A percentile compares a stretch with the other conserved stretches of the same genome.
phyloP scores from a whole-genome alignment of 2,113 vertebrate genomes.

The Ceratotherium simum region DNA sequence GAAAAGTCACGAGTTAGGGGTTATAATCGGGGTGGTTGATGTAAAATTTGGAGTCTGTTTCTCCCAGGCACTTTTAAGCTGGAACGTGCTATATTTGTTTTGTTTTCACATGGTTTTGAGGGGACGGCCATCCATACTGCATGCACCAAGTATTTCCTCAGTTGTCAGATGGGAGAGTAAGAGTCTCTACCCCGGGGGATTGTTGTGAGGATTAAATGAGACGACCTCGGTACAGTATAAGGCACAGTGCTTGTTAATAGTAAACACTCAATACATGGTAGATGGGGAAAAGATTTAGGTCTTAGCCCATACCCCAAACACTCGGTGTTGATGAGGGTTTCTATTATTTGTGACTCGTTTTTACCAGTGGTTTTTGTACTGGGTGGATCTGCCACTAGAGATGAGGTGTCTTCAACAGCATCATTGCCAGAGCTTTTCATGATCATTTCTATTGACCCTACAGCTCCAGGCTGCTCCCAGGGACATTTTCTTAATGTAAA shows the following conservation, averaged over 20 bases:
- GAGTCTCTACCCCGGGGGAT: background rate
- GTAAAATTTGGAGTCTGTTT: background rate
- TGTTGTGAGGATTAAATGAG: background rate
- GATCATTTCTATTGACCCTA: background rate
- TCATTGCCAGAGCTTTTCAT: background rate
- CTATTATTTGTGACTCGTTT: background rate
- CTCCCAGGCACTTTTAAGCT: background rate
- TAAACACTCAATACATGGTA: background rate
- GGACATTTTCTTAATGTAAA: slow-evolving; percentile 38
- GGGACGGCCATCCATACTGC: background rate
- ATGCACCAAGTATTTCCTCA: background rate
- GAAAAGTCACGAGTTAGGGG: background rate
- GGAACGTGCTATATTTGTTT: background rate
- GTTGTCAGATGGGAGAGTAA: background rate
- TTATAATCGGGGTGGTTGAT: background rate
- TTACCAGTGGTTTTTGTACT: background rate
- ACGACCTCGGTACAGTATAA: background rate
- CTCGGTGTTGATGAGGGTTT: background rate
- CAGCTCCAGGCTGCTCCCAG: background rate
- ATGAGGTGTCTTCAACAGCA: background rate
- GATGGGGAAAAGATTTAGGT: background rate
- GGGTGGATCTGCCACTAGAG: background rate
- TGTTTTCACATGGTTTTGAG: background rate
- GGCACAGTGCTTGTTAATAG: background rate
- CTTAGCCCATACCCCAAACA: background rate